Conservation (phyloP, 2,113 vertebrate genomes). For the Halichoeres trimaculatus region DNA sequence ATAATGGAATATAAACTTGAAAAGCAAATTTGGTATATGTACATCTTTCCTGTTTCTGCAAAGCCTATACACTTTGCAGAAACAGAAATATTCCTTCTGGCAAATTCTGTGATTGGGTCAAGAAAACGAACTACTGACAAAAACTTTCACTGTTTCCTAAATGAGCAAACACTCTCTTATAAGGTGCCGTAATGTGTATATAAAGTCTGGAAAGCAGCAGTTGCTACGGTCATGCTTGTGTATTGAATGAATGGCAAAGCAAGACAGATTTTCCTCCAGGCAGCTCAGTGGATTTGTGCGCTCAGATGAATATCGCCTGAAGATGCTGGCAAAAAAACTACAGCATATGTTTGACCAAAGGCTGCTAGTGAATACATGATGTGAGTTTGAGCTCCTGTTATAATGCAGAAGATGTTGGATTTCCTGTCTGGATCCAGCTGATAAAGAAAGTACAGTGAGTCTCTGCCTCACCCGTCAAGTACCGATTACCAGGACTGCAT, state of each 20-base stretch:
- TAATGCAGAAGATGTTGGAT: conserved; percentile 8
- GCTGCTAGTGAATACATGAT: conserved; percentile 4
- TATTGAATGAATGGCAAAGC: conserved; percentile 1
- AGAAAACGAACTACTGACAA: neutral
- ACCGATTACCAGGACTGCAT: conserved; percentile 19
- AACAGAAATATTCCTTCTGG: neutral
- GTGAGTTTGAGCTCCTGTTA: conserved; percentile 1
- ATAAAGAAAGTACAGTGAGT: neutral
- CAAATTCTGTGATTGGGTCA: neutral
- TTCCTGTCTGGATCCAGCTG: neutral
- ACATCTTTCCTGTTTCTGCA: too few relatives aligned
- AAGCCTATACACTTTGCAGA: too few relatives aligned
- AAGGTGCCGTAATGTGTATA: neutral
- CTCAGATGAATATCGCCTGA: conserved; percentile 34
- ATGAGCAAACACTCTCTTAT: neutral
- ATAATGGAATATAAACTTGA: too few relatives aligned
- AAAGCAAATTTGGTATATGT: too few relatives aligned
- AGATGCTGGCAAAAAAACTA: conserved; percentile 41
- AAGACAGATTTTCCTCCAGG: conserved; percentile 6
- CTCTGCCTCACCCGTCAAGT: neutral
- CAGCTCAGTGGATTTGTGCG: conserved; percentile 29
- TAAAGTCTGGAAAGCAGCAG: neutral
- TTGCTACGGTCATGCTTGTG: conserved; percentile 2
- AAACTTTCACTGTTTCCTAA: neutral
- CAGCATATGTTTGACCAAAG: conserved; percentile 59